Conservation (phyloP, 2,797 vertebrate genomes). For the Onychomys arenicola region DNA sequence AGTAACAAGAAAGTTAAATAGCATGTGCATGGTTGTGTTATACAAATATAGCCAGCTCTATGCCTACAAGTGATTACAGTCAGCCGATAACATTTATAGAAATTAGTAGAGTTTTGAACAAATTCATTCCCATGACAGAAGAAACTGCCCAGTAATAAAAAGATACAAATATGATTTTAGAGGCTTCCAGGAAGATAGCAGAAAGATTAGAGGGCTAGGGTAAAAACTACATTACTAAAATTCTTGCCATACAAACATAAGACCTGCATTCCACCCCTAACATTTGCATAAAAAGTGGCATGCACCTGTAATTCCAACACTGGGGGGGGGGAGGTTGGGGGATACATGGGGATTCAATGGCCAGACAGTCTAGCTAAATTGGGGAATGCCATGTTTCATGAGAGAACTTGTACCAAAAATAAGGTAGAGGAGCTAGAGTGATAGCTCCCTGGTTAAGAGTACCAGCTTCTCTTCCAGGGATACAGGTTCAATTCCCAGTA, state of each 20-base stretch:
- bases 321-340: background rate
- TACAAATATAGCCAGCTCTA: background rate
- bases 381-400: background rate
- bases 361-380: background rate
- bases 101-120: slow-evolving; percentile 30
- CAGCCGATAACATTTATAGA: background rate
- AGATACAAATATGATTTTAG: slow-evolving; percentile 17
- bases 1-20: slow-evolving; percentile 38
- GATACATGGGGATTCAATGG: background rate
- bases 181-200: background rate
- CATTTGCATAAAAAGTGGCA: background rate
- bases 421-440: background rate
- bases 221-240: background rate
- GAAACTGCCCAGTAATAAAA: slow-evolving; percentile 45
- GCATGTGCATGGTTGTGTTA: background rate
- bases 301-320: background rate
- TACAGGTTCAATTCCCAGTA: background rate
- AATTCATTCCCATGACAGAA: slow-evolving; percentile 9
- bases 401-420: background rate
- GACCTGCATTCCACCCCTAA: background rate
- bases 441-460: background rate
- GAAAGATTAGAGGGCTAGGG: background rate
- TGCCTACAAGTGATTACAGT: slow-evolving; percentile 21
- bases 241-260: background rate
- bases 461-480: background rate